phyloP scores from a whole-genome alignment of 2,888 invertebrate species.

The Notodonta ziczac region DNA sequence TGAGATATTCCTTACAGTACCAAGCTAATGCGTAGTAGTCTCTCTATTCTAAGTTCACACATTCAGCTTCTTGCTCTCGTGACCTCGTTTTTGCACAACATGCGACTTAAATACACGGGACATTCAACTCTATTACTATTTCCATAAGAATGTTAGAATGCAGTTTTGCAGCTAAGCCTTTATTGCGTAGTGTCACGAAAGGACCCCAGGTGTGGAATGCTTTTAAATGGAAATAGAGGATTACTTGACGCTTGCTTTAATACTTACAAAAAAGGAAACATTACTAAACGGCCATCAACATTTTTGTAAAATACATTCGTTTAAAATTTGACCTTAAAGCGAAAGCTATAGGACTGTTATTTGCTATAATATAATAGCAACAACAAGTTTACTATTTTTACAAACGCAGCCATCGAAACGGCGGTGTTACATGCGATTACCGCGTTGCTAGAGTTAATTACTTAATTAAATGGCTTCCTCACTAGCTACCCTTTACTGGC shows the following conservation, averaged over 20 bases:
- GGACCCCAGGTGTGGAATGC: slow-evolving; percentile 78
- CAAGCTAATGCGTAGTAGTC: slow-evolving; percentile 25
- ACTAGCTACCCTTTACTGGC: slow-evolving; percentile 43
- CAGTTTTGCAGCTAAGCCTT: slow-evolving; percentile 52
- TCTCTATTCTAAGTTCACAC: slow-evolving; percentile 51
- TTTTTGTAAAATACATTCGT: slow-evolving; percentile 20
- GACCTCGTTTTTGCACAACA: slow-evolving; percentile 57
- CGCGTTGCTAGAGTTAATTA: slow-evolving; percentile 62
- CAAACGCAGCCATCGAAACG: slow-evolving; percentile 50
- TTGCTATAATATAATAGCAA: slow-evolving; percentile 11
- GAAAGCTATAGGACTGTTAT: slow-evolving; percentile 19
- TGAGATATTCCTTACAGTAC: slow-evolving; percentile 15
- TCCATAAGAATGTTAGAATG: slow-evolving; percentile 32
- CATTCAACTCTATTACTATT: slow-evolving; percentile 35
- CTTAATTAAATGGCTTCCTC: slow-evolving; percentile 65
- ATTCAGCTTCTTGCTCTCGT: slow-evolving; percentile 75
- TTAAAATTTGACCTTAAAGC: slow-evolving; percentile 30
- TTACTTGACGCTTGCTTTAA: slow-evolving; percentile 68
- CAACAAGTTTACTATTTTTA: slow-evolving; percentile 43
- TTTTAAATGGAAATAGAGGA: slow-evolving; percentile 71
- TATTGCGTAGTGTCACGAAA: slow-evolving; percentile 78
- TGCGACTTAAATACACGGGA: slow-evolving; percentile 22
- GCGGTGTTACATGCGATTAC: slow-evolving; percentile 62
- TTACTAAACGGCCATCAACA: slow-evolving; percentile 44
- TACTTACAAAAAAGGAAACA: slow-evolving; percentile 57